Percentiles rank a stretch among this genome's conserved stretches.
phyloP scores from a whole-genome alignment of 2,113 vertebrate species.

The Alethe diademata region DNA sequence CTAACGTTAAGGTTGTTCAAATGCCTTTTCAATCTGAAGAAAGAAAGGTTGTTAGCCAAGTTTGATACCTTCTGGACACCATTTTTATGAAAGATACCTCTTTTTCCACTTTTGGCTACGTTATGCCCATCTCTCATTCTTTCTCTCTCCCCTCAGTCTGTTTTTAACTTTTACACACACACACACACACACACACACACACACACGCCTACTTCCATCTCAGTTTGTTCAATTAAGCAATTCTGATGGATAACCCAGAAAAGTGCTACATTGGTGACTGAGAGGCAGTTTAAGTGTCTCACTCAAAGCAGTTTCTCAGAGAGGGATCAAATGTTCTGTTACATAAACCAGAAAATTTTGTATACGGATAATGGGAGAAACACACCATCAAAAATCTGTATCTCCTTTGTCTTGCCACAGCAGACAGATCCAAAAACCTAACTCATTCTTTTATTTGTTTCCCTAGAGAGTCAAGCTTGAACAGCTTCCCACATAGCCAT shows the following conservation, averaged over 20 bases:
- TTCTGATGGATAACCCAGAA: background rate
- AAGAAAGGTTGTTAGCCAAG: background rate
- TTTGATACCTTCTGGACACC: background rate
- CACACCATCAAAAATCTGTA: background rate
- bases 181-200: accelerated
- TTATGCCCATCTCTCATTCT: background rate
- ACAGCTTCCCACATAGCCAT: background rate
- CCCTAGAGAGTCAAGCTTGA: background rate
- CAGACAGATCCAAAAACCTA: background rate
- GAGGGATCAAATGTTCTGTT: background rate
- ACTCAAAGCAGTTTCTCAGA: background rate
- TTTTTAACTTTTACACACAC: background rate
- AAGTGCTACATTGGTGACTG: background rate
- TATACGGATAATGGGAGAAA: background rate
- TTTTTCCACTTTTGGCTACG: background rate
- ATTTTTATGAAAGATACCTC: background rate
- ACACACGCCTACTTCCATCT: background rate
- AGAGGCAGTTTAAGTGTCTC: background rate
- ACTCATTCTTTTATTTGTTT: background rate
- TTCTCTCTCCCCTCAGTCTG: background rate
- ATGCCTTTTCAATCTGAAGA: background rate
- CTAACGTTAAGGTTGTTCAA: background rate
- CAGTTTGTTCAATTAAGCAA: background rate
- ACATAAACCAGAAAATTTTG: background rate
- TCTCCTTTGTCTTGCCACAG: background rate